Evolutionary conservation across 2,113 vertebrate species (phyloP).

Genomic region (Lamprotornis superbus): DNA sequence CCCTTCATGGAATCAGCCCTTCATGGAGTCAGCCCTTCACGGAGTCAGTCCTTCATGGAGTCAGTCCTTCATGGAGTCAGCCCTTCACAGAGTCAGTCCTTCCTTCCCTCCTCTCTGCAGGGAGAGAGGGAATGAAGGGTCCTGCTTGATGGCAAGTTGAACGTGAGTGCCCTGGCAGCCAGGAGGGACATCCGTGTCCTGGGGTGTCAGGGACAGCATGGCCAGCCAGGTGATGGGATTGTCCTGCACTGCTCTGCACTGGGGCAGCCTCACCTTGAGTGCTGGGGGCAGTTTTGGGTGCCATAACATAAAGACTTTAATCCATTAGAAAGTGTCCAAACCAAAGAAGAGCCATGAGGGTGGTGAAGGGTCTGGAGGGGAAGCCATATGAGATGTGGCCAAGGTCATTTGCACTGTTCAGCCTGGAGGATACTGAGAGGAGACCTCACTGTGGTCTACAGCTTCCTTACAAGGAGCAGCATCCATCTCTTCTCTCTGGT

Average conservation of each 20-base stretch:
- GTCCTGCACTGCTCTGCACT: fast-evolving
- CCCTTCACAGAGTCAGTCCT: background rate
- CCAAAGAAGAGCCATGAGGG: background rate
- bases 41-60: no score
- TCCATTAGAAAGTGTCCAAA: background rate
- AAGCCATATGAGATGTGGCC: fast-evolving
- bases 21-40: background rate
- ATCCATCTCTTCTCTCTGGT: background rate
- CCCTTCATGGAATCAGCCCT: background rate
- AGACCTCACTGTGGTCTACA: background rate
- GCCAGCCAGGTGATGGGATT: background rate
- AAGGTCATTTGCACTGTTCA: background rate
- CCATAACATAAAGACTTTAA: background rate
- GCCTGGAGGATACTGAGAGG: background rate
- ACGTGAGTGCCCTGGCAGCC: background rate
- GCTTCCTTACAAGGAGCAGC: background rate
- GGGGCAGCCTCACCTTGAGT: fast-evolving
- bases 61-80: no score
- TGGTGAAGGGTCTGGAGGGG: background rate
- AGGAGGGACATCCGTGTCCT: fast-evolving
- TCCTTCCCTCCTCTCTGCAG: background rate
- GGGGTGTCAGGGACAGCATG: no score
- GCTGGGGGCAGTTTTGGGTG: no score
- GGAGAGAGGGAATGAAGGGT: fast-evolving
- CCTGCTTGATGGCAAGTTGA: fast-evolving